Conservation (phyloP, 64 coral and sea anemone genomes). For the Stichodactyla mertensii region DNA sequence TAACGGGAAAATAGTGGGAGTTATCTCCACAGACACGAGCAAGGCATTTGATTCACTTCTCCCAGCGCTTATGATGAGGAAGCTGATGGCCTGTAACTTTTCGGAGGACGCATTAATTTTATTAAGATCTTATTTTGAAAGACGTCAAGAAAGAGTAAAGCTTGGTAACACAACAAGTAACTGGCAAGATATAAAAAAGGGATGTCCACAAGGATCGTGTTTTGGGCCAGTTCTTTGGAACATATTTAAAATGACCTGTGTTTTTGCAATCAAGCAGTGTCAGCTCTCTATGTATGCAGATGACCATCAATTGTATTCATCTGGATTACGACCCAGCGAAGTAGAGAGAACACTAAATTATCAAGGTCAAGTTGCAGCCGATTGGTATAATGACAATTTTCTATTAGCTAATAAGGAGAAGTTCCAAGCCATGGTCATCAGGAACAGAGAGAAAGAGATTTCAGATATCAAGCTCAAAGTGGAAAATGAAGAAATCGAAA, state of each 20-base stretch:
- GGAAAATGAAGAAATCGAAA: background rate
- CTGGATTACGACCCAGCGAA: background rate
- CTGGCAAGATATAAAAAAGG: slow-evolving; percentile 25
- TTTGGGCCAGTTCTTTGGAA: background rate
- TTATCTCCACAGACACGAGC: slow-evolving; percentile 8
- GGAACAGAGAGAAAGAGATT: background rate
- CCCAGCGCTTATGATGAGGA: slow-evolving; percentile 26
- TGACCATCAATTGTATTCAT: slow-evolving; percentile 21
- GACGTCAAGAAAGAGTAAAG: slow-evolving; percentile 23
- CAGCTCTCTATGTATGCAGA: slow-evolving; percentile 32
- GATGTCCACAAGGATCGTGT: slow-evolving; percentile 21
- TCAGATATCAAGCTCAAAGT: background rate
- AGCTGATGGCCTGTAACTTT: slow-evolving; percentile 33
- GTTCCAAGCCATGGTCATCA: slow-evolving; percentile 9
- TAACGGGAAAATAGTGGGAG: background rate
- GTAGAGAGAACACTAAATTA: background rate
- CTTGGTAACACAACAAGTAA: slow-evolving; percentile 13
- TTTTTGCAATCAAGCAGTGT: no score
- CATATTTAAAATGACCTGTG: background rate
- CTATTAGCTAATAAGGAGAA: background rate
- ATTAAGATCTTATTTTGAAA: slow-evolving; percentile 17
- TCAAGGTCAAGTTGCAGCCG: background rate
- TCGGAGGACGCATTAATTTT: slow-evolving; percentile 13
- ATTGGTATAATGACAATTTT: background rate
- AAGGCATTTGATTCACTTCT: slow-evolving; percentile 49